Base-by-base conservation (phyloP, 1,140 invertebrate species). In the Lordiphosa clarofinis region DNA sequence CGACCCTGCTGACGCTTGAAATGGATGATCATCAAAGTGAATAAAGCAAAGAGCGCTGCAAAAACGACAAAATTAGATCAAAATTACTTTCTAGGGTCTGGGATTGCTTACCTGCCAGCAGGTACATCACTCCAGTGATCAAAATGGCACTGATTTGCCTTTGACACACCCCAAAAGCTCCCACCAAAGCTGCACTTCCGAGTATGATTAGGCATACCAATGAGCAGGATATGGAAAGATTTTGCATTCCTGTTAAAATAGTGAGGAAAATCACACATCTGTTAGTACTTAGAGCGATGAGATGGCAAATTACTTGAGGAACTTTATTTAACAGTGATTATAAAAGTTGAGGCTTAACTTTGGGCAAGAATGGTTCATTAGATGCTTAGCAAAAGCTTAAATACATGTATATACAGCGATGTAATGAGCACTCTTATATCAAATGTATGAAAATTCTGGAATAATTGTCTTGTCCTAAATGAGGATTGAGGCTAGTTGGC, bases 91-190 rank as follows among this genome's bases (percentile, higher is more conserved):
- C 21, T 4, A 21, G 21, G 21, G 3, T 0, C 0, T 21, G 2
- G 21, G 4, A 4, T 4, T 2, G 4, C 79, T 91, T 89, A 96
- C 95, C 95, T 89, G 96, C 95, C 67, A 97, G 89, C 13, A 97
- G 90, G 89, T 97, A 97, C 95, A 97, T 96, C 21, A 97, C 95
- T 12, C 96, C 96, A 0, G 96, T 97, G 3, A 97, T 94, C 7
- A 97, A 91, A 4, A 97, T 95, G 2, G 95, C 96, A 67, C 95
- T 96, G 53, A 96, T 96, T 90, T 97, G 96, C 76, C 95, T 94
- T 86, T 95, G 93, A 72, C 95, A 93, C 4, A 97, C 92, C 6
- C 96, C 95, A 84, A 97, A 96, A 43, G 94, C 92, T 48, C 96
- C 96, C 1, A 97, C 94, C 5, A 96, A 89, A 3, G 95, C 94